Evolutionary conservation across 2,113 vertebrate species (phyloP).

Genomic region (Telmatochromis sp.): DNA sequence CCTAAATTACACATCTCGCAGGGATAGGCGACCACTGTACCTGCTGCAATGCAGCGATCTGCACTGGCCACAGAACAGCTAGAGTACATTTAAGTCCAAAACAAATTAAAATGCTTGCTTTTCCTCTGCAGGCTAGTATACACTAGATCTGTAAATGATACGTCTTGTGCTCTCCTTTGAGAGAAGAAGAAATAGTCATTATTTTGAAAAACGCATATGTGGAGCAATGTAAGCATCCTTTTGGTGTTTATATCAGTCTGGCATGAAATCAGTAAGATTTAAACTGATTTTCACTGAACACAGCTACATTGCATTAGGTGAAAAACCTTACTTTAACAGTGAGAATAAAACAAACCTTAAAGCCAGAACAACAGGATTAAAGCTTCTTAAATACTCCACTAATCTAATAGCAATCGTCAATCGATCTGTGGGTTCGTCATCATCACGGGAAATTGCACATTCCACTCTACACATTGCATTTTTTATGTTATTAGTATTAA

Average conservation of each 20-base stretch:
- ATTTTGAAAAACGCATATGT: background rate
- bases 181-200: background rate
- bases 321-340: background rate
- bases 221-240: background rate
- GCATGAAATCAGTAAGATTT: background rate
- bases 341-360: background rate
- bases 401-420: background rate
- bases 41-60: background rate
- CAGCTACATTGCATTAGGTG: background rate
- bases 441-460: background rate
- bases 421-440: background rate
- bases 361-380: background rate
- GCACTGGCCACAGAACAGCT: background rate
- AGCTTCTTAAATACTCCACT: background rate
- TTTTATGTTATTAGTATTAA: background rate
- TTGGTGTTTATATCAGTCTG: background rate
- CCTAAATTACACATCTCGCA: conserved; percentile 50
- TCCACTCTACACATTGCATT: background rate
- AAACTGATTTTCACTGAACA: background rate
- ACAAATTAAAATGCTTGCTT: background rate
- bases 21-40: conserved; percentile 12
- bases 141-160: background rate
- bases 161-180: background rate
- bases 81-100: background rate
- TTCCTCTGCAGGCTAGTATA: background rate